Evolutionary conservation across 2,113 vertebrate species (phyloP), one percentile per base, ranked within the genome.

Genomic region (Oxygymnocypris stewartii): DNA sequence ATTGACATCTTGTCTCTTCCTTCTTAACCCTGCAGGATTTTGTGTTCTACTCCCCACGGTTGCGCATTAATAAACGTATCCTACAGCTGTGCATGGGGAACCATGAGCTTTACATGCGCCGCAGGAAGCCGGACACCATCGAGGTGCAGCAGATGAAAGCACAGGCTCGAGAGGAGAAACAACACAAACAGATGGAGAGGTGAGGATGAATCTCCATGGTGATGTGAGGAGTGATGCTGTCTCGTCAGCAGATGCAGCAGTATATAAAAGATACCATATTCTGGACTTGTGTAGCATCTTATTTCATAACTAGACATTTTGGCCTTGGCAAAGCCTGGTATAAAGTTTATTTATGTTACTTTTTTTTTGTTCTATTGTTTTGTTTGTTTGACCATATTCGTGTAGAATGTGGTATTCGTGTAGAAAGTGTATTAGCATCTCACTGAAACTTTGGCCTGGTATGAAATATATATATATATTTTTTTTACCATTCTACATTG

Each of bases 131-230:
- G 0, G 98, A 99, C 94, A 97, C 97, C 57, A 99, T 99, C 2
- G 98, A 99, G 93, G 97, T 99, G 87, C 97, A 99, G 90, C 97
- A 99, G 94, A 99, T 99, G 98, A 99, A 98, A 93, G 96, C 96
- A 0, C 98, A 99, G 93, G 97, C 98, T 73, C 93, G 94, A 3
- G 98, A 99, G 91, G 97, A 99, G 92, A 98, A 97, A 92, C 95
- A 97, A 7, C 96, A 97, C 90, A 98, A 96, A 79, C 95, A 97
- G 47, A 79, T 95, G 93, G 97, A 99, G 92, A 95, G 94, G 98
- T 99, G 89, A 54, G 90, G 40, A 37, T 31, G 31, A 42, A 40
- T 76, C 67, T 10, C 44, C 61, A 77, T 79, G 12, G 42, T 18
- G 54, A 84, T 67, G 18, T 69, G 57, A 79, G 51, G 18, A 54